A percentile compares a stretch with the other conserved stretches of the same genome.
These are phyloP conservation scores for Sarcophaga variegata DNA, from an alignment of 2,888 invertebrate species.

Conservation along the genomic window DNA sequence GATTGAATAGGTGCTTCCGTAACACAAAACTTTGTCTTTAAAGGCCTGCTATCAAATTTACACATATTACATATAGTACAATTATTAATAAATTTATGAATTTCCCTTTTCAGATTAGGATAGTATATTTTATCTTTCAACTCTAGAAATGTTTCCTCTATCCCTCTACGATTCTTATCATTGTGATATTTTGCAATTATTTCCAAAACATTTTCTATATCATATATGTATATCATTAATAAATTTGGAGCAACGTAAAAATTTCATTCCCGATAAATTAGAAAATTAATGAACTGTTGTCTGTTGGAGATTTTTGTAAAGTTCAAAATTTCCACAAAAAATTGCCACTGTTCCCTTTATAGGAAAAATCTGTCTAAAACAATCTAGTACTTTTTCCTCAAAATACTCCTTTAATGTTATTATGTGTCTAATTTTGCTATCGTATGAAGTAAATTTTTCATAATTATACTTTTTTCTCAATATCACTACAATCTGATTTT, in stretches of 20 bases:
- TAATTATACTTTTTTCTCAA: too few relatives aligned
- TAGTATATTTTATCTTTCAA: too few relatives aligned
- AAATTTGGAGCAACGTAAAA: not conserved
- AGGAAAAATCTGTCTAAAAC: not conserved
- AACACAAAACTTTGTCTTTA: slow-evolving; percentile 53
- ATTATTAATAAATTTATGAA: too few relatives aligned
- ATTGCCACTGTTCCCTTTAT: slow-evolving; percentile 27
- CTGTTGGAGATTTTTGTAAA: slow-evolving; percentile 47
- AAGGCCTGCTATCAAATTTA: slow-evolving; percentile 61
- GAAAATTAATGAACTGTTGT: slow-evolving; percentile 37
- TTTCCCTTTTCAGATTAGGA: too few relatives aligned
- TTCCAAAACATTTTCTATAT: slow-evolving; percentile 5
- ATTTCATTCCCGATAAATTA: slow-evolving; percentile 13
- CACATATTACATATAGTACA: not conserved
- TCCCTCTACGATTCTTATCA: slow-evolving; percentile 34
- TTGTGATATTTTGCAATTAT: slow-evolving; percentile 26
- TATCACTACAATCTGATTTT: too few relatives aligned
- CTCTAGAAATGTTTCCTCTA: slow-evolving; percentile 12
- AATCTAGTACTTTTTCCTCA: not conserved
- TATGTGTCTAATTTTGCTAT: slow-evolving; percentile 16
- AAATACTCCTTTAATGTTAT: slow-evolving; percentile 13
- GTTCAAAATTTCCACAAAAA: slow-evolving; percentile 49
- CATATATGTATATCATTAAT: slow-evolving; percentile 38
- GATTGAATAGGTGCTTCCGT: slow-evolving; percentile 45
- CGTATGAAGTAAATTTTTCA: slow-evolving; percentile 25